Base-by-base conservation (phyloP, 2,888 invertebrate genomes). In the Orthonevra nobilis region DNA sequence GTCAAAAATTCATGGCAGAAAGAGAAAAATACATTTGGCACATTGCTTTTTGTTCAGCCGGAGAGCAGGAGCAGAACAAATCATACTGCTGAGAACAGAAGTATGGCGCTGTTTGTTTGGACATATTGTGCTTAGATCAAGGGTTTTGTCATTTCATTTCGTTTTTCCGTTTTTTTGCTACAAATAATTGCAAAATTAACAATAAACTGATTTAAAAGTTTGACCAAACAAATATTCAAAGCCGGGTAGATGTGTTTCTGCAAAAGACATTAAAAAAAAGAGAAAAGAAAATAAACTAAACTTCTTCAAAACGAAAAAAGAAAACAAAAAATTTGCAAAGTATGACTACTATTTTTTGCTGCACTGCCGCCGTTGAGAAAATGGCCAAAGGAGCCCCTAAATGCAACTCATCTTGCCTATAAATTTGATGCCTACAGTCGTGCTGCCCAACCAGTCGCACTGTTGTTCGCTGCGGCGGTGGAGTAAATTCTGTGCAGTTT, bases 101-200 rank as follows among this genome's bases (percentile, higher is more conserved):
- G 77, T 77, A 66, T 72, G 64, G 64, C 64, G 72, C 58, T 77
- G 64, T 66, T 72, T 77, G 77, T 77, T 77, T 72, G 72, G 28
- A 52, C 30, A 38, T 38, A 34, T 68, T 40, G 23, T 54, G 46
- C 40, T 19, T 40, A 15, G 36, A 26, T 34, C n/a, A n/a, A 48
- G 32, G 6, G 19, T 63, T 40, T 46, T 69, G 50, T 66, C 73
- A 52, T 50, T 52, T 34, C 14, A 38, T 61, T 74, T 58, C 23
- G 38, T 28, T 32, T 60, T 17, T 50, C 19, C 38, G 26, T 42
- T 48, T 70, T 42, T 70, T 54, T 58, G 56, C 56, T 56, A 42
- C 14, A 68, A 54, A 34, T 34, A 56, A 17, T 5, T 30, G 17
- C 42, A 40, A 32, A 42, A 50, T 23, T 56, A 3, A n/a, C 10